Evolutionary conservation across 2,113 vertebrate species (phyloP).

Genomic region (Micronycteris hirsuta): DNA sequence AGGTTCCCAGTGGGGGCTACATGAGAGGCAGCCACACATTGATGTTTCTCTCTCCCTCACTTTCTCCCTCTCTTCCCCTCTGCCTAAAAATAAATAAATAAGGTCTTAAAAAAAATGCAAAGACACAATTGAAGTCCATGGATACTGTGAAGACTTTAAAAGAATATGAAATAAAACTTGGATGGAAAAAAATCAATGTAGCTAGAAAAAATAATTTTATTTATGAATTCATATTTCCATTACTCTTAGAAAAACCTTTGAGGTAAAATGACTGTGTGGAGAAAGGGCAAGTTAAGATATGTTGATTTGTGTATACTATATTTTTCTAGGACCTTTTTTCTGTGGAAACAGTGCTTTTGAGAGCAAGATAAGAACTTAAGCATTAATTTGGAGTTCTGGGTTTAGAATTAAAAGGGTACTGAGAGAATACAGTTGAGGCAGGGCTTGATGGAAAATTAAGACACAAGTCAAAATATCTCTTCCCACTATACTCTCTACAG

Average conservation of each 20-base stretch:
- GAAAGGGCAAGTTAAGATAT: not conserved
- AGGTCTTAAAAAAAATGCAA: not conserved
- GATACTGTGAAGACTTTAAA: not conserved
- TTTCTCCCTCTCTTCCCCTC: too few species aligned
- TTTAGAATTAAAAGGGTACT: not conserved
- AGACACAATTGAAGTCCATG: not conserved
- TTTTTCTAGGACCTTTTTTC: not conserved
- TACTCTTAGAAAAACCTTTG: slow-evolving; percentile 2
- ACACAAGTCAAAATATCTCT: not conserved
- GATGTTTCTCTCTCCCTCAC: too few species aligned
- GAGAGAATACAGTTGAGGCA: not conserved
- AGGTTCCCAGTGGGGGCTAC: too few species aligned
- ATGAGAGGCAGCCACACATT: too few species aligned
- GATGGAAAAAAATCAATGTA: not conserved
- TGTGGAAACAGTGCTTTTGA: not conserved
- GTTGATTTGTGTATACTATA: not conserved
- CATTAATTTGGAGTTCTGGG: not conserved
- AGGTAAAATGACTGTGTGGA: not conserved
- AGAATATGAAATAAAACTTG: not conserved
- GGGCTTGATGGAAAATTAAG: not conserved
- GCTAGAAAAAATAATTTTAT: not conserved
- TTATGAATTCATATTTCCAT: not conserved
- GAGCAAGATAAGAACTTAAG: not conserved
- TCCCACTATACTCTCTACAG: not conserved
- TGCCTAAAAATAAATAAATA: too few species aligned